phyloP scores from a whole-genome alignment of 2,797 vertebrate species.

The Hippoglossus hippoglossus region DNA sequence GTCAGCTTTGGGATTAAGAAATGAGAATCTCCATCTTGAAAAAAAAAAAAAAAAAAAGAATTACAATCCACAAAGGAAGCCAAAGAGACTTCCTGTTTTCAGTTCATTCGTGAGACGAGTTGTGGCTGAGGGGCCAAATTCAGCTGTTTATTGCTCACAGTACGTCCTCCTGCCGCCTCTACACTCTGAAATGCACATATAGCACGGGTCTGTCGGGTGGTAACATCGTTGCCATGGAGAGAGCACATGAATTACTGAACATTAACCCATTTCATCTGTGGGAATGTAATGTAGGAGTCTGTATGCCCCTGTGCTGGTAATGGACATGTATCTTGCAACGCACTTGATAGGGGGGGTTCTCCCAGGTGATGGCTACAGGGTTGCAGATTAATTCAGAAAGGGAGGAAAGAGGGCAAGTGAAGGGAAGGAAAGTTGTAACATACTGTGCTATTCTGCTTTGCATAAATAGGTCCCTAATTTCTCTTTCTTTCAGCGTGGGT shows the following conservation, averaged over 20 bases:
- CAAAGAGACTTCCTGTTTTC: not conserved
- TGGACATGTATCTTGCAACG: not conserved
- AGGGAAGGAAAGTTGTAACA: conserved; percentile 40
- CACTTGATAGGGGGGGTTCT: not conserved
- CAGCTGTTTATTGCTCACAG: no score
- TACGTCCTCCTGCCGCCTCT: no score
- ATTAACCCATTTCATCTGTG: not conserved
- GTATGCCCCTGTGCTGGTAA: not conserved
- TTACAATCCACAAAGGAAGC: not conserved
- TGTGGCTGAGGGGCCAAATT: not conserved
- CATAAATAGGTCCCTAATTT: conserved; percentile 69
- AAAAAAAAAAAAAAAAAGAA: not conserved
- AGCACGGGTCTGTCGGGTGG: not conserved
- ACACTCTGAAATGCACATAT: not conserved
- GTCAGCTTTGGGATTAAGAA: not conserved
- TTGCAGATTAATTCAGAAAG: conserved; percentile 21
- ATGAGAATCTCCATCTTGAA: not conserved
- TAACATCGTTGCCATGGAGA: conserved; percentile 15
- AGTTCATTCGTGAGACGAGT: not conserved
- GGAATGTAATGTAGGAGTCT: not conserved
- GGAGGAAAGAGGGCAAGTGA: not conserved
- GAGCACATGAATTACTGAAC: not conserved
- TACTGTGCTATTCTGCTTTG: conserved; percentile 55
- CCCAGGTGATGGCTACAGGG: not conserved
- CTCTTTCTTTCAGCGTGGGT: conserved; percentile 70